Conservation (phyloP, 2,797 vertebrate species). For the Eurystomus glaucurus region DNA sequence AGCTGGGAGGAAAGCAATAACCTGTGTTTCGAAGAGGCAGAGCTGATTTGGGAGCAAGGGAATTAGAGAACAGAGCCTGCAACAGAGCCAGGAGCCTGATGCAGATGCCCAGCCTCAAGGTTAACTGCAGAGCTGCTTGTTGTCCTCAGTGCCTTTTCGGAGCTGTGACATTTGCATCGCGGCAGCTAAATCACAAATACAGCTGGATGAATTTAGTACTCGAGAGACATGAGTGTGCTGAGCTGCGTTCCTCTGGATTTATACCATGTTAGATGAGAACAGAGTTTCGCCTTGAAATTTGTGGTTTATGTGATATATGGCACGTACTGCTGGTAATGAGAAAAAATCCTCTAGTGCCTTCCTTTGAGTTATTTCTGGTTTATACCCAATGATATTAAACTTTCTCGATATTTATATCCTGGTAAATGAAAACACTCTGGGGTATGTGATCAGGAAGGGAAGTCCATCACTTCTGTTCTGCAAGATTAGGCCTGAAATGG, state of each 20-base stretch:
- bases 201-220: not conserved
- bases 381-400: not conserved
- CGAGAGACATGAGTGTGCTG: not conserved
- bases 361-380: slow-evolving; percentile 25
- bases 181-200: slow-evolving; percentile 20
- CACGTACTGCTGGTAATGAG: not conserved
- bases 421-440: not conserved
- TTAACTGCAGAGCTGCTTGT: not conserved
- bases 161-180: not conserved
- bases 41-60: not conserved
- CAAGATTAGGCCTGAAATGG: not conserved
- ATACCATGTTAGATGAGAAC: not conserved
- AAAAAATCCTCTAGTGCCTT: slow-evolving; percentile 20
- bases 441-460: not conserved
- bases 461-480: not conserved
- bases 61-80: not conserved
- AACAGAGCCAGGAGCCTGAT: not conserved
- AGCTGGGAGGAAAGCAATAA: not conserved
- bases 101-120: not conserved
- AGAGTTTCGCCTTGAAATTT: slow-evolving; percentile 10
- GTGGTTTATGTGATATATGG: slow-evolving; percentile 15
- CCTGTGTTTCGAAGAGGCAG: not conserved
- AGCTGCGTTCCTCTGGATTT: slow-evolving; percentile 35
- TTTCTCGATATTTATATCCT: not conserved
- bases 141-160: not conserved